A percentile compares a stretch with the other conserved stretches of the same genome.
phyloP scores from a whole-genome alignment of 2,888 invertebrate species.

The Prostheceraeus crozeri region DNA sequence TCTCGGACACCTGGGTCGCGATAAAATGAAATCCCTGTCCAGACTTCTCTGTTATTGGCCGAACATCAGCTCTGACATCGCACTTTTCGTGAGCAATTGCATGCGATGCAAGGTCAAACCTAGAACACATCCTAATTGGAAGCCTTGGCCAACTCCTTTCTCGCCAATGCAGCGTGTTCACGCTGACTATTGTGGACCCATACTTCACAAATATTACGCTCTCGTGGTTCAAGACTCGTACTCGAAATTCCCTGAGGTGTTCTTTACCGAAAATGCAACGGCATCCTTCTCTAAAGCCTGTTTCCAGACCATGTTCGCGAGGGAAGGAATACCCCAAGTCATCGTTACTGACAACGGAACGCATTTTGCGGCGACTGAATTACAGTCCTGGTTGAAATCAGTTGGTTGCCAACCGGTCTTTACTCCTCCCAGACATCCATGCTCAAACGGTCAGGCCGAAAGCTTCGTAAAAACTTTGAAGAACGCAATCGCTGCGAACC shows the following conservation, averaged over 20 bases:
- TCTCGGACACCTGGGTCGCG: not conserved
- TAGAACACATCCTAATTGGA: conserved; percentile 10
- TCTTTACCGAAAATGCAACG: not conserved
- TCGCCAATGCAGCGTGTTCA: conserved; percentile 3
- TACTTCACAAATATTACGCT: conserved; percentile 1
- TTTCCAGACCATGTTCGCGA: not conserved
- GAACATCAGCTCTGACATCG: not conserved
- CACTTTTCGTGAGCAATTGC: not conserved
- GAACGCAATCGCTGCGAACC: not conserved
- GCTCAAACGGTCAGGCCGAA: conserved; percentile 9
- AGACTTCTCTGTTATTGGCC: conserved; percentile 8
- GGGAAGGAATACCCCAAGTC: conserved; percentile 13
- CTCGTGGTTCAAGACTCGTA: not conserved
- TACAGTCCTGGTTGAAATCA: conserved; percentile 15
- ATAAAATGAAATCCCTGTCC: conserved; percentile 17
- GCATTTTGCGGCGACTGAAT: not conserved
- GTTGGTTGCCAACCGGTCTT: conserved; percentile 6
- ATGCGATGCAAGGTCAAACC: not conserved
- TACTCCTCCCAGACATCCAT: not conserved
- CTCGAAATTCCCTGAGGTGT: conserved; percentile 1
- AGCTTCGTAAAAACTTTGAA: conserved; percentile 11
- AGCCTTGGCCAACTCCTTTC: conserved; percentile 13
- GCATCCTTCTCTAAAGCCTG: not conserved
- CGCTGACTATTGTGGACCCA: not conserved
- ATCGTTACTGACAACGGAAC: conserved; percentile 4